Conservation (phyloP, 1,140 invertebrate genomes). For the Conus betulinus region DNA sequence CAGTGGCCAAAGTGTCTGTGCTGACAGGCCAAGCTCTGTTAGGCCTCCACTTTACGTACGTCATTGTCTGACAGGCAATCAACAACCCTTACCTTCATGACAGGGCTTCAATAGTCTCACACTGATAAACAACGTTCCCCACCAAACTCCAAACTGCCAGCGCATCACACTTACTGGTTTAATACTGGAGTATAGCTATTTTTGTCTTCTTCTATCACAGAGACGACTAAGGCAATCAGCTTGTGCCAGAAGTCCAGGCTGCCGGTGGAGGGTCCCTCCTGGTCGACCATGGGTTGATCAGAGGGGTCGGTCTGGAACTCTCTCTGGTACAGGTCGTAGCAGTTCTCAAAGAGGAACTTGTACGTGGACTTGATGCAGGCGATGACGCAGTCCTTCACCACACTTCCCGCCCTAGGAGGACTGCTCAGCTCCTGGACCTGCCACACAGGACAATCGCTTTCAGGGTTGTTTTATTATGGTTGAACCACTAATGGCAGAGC, state of each 20-base stretch:
- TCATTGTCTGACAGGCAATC: too few species aligned
- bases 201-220: conserved; percentile 98
- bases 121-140: too few species aligned
- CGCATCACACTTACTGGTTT: background rate
- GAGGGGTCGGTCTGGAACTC: conserved; percentile 87
- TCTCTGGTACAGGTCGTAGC: conserved; percentile 94
- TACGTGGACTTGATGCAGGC: conserved; percentile 98
- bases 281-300: conserved; percentile 59
- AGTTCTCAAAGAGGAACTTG: conserved; percentile 98
- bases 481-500: too few species aligned
- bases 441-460: conserved; percentile 27
- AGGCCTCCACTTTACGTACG: too few species aligned
- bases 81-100: too few species aligned
- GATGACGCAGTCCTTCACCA: conserved; percentile 99
- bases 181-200: conserved; percentile 99
- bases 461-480: too few species aligned
- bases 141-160: too few species aligned
- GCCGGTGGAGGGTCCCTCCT: conserved; percentile 66
- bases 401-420: conserved; percentile 96
- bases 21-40: too few species aligned
- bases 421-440: conserved; percentile 98
- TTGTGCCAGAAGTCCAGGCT: conserved; percentile 99
- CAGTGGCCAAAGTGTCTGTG: too few species aligned
- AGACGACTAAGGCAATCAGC: conserved; percentile 96
- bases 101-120: too few species aligned